Conservation (phyloP, 2,113 vertebrate genomes). For the Ciconia maguari region DNA sequence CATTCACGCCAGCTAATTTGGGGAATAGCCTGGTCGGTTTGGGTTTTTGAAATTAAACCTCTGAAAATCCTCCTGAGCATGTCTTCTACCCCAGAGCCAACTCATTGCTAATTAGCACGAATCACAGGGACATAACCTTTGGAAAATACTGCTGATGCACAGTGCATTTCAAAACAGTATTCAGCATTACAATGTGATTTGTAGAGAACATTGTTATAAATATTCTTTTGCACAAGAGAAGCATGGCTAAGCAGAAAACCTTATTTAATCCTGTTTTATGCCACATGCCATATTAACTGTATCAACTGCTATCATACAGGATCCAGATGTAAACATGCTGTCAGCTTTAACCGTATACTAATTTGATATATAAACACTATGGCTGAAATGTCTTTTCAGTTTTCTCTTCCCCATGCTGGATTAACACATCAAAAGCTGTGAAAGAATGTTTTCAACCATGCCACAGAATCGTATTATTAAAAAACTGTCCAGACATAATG, state of each 20-base stretch:
- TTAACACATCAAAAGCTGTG: neutral
- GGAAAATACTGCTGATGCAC: neutral
- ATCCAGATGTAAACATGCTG: constrained; percentile 37
- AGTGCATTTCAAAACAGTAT: neutral
- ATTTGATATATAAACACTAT: constrained; percentile 1
- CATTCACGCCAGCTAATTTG: neutral
- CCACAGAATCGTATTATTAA: neutral
- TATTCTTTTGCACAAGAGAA: neutral
- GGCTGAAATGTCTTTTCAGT: neutral
- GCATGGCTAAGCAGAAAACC: constrained; percentile 7
- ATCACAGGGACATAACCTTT: neutral
- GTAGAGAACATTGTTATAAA: neutral
- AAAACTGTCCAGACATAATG: neutral
- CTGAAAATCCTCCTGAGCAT: neutral
- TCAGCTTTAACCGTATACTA: neutral
- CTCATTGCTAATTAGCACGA: neutral
- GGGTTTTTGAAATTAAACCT: neutral
- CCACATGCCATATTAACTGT: neutral
- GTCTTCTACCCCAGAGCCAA: neutral
- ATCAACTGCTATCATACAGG: constrained; percentile 13
- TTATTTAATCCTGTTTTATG: constrained; percentile 41
- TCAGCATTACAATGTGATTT: neutral
- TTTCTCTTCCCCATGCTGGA: neutral
- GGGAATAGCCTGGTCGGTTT: neutral
- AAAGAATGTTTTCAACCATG: neutral